phyloP scores from a whole-genome alignment of 2,797 vertebrate genomes.

The Sebastes steindachneri region DNA sequence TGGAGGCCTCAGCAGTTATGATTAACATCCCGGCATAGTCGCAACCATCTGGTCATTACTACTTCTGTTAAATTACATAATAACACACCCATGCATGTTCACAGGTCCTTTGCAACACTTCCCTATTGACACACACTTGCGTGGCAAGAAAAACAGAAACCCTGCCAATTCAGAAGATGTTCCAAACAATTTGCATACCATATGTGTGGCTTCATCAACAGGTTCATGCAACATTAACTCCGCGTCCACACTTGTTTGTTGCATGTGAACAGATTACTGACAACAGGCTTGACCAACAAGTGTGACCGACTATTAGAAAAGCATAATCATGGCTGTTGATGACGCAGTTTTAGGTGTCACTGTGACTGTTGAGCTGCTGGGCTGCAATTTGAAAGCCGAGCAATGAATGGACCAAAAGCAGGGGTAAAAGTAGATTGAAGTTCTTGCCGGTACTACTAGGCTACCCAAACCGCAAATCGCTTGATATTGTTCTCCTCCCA shows the following conservation, averaged over 20 bases:
- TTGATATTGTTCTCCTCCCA: too few relatives aligned
- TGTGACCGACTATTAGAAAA: neutral
- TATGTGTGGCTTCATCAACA: neutral
- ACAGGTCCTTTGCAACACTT: constrained; percentile 30
- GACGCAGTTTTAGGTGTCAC: neutral
- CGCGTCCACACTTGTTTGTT: neutral
- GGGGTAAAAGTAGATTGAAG: too few relatives aligned
- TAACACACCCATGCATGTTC: constrained; percentile 1
- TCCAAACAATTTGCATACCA: neutral
- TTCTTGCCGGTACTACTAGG: too few relatives aligned
- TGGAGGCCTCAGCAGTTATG: constrained; percentile 45
- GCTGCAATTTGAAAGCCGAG: neutral
- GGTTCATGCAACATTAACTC: neutral
- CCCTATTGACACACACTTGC: constrained; percentile 26
- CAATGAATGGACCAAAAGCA: too few relatives aligned
- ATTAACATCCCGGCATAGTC: constrained; percentile 28
- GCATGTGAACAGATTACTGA: neutral
- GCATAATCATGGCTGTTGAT: neutral
- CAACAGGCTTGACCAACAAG: neutral
- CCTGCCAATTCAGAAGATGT: neutral
- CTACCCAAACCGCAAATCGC: too few relatives aligned
- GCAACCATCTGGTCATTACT: constrained; percentile 33
- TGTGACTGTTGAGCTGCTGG: neutral
- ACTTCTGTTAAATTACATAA: constrained; percentile 55
- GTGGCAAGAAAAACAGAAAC: constrained; percentile 10